phyloP scores from a whole-genome alignment of 2,888 invertebrate genomes.

The Pammene aurita region DNA sequence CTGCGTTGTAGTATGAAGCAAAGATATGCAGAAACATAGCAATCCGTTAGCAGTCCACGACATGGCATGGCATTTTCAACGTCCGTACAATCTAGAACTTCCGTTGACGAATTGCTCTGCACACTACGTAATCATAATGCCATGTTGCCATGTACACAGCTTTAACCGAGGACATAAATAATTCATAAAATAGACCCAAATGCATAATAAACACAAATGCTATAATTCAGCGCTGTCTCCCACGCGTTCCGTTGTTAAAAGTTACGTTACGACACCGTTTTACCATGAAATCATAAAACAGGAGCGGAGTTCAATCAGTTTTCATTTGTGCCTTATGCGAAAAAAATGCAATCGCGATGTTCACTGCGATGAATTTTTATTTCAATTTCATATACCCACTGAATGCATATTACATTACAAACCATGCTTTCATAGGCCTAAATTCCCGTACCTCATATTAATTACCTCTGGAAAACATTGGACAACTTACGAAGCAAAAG shows the following conservation, averaged over 20 bases:
- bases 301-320: slow-evolving; percentile 30
- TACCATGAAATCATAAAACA: slow-evolving; percentile 39
- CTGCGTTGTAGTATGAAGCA: neutral
- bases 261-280: slow-evolving; percentile 41
- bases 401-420: neutral
- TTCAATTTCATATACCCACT: neutral
- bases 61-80: neutral
- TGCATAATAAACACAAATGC: slow-evolving; percentile 68
- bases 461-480: no score
- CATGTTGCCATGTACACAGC: slow-evolving; percentile 29
- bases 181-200: slow-evolving; percentile 68
- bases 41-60: slow-evolving; percentile 13
- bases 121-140: slow-evolving; percentile 24
- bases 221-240: slow-evolving; percentile 63
- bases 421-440: no score
- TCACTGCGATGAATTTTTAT: neutral
- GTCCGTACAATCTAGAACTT: slow-evolving; percentile 5
- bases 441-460: no score
- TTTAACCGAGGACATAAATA: slow-evolving; percentile 57
- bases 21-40: slow-evolving; percentile 10
- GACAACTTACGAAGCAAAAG: no score
- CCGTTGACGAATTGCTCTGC: slow-evolving; percentile 10
- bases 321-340: slow-evolving; percentile 1
- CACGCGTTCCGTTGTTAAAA: slow-evolving; percentile 48
- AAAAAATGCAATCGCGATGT: neutral